These are phyloP conservation scores for Melopsittacus undulatus DNA, from an alignment of 2,797 vertebrate genomes.

Conservation along the genomic window DNA sequence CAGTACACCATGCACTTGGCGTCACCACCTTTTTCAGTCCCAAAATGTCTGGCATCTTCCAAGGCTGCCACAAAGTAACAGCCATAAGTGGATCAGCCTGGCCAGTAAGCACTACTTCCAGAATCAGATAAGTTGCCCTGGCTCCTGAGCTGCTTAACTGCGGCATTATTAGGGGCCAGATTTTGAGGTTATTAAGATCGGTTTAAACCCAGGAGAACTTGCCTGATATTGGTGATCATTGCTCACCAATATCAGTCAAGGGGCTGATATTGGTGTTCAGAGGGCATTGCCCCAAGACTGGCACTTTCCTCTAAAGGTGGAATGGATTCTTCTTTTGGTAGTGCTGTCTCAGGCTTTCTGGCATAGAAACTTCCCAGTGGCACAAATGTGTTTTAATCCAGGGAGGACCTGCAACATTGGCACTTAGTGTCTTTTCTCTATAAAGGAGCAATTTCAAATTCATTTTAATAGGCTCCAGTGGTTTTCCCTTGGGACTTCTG, in stretches of 20 bases:
- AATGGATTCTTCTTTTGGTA: background rate
- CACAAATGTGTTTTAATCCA: background rate
- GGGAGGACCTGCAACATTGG: background rate
- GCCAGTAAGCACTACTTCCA: background rate
- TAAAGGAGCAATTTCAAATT: slow-evolving; percentile 43
- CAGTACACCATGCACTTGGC: background rate
- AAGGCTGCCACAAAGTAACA: background rate
- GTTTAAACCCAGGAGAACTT: background rate
- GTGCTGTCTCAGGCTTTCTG: background rate
- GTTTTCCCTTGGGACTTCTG: slow-evolving; percentile 36
- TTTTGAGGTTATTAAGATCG: background rate
- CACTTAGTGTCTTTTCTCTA: background rate
- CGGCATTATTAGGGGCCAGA: background rate
- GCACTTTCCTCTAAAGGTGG: background rate
- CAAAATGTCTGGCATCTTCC: background rate
- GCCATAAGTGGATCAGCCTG: background rate
- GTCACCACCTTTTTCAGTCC: background rate
- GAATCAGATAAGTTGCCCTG: background rate
- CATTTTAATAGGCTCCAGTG: slow-evolving; percentile 28
- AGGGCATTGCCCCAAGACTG: background rate
- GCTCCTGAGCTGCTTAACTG: background rate
- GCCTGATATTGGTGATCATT: background rate
- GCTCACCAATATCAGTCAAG: background rate
- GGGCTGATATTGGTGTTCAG: background rate
- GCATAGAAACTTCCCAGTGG: background rate